Evolutionary conservation across 2,113 vertebrate species (phyloP), one percentile per base, ranked within the genome.

Genomic region (Pelmatolapia mariae): DNA sequence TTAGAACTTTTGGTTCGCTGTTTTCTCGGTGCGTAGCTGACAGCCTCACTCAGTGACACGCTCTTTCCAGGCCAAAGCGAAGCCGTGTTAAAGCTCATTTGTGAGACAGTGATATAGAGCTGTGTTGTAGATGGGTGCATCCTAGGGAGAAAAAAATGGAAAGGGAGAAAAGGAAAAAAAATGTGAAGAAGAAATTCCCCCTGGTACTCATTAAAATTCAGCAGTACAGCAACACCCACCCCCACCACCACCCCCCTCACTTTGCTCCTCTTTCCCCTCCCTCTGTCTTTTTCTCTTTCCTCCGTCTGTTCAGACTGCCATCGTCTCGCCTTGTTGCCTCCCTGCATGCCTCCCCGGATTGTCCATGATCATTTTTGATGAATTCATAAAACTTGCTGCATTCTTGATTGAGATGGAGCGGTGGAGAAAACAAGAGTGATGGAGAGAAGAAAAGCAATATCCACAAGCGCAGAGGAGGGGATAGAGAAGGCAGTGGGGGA

Each of bases 151-250:
- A 92, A 84, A 87, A 66, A 83, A 85, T 19, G 82, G n/a, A 87
- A 88, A 36, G 33, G 29, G 6, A 84, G 83, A 38, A 86, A 63
- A 85, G 43, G 40, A 86, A 79, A 86, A 90, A 91, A 91, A 86
- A 45, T 50, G 16, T 90, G 36, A 85, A 50, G 84, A 90, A 91
- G 94, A 91, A 96, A 97, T 97, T 97, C 96, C 96, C 97, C 81
- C 61, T 78, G 89, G 95, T 92, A 95, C 96, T 97, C 97, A 96
- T 97, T 98, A 96, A 95, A 96, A 96, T 96, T 94, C 94, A 95
- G 92, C 96, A 63, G 81, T 81, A 88, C 53, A 84, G 40, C 10
- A 89, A 94, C 94, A 94, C 71, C 86, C 1, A 26, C 68, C 22
- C 7, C 66, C 36, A 22, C 36, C 63, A 1, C 63, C n/a, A 6